phyloP scores from a whole-genome alignment of 2,797 vertebrate genomes.

The Poecile montanus region DNA sequence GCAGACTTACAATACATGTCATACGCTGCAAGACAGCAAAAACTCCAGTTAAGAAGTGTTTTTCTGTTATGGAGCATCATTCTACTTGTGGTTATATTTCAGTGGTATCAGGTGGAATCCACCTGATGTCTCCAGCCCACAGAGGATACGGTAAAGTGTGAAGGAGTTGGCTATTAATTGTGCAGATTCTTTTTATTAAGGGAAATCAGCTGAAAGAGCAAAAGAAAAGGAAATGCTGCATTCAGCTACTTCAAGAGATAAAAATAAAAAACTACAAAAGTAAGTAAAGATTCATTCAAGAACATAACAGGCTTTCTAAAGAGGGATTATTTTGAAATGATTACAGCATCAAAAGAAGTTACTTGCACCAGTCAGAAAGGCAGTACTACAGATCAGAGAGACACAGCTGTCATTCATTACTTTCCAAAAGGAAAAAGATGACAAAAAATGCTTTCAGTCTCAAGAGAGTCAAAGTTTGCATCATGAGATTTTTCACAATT shows the following conservation, averaged over 20 bases:
- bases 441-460: not conserved
- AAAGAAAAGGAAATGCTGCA: not conserved
- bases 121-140: conserved; percentile 27
- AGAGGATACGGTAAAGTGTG: not conserved
- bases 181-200: conserved; percentile 11
- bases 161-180: conserved; percentile 9
- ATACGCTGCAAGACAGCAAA: not conserved
- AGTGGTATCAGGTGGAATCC: conserved; percentile 41
- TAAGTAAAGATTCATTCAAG: conserved; percentile 47
- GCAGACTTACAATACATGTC: not conserved
- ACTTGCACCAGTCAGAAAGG: conserved; percentile 39
- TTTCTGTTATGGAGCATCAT: not conserved
- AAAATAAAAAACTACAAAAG: conserved; percentile 29
- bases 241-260: conserved; percentile 6
- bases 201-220: conserved; percentile 27
- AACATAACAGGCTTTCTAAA: conserved; percentile 53
- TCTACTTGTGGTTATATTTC: not conserved
- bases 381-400: conserved; percentile 33
- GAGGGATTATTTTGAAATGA: conserved; percentile 62
- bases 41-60: not conserved
- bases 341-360: conserved; percentile 56
- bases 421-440: conserved; percentile 5
- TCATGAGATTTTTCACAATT: not conserved
- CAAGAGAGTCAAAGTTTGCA: not conserved
- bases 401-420: conserved; percentile 3